Percentiles rank a stretch among this genome's conserved stretches.
phyloP scores from a whole-genome alignment of 2,888 invertebrate genomes.

The Barypeithes pellucidus region DNA sequence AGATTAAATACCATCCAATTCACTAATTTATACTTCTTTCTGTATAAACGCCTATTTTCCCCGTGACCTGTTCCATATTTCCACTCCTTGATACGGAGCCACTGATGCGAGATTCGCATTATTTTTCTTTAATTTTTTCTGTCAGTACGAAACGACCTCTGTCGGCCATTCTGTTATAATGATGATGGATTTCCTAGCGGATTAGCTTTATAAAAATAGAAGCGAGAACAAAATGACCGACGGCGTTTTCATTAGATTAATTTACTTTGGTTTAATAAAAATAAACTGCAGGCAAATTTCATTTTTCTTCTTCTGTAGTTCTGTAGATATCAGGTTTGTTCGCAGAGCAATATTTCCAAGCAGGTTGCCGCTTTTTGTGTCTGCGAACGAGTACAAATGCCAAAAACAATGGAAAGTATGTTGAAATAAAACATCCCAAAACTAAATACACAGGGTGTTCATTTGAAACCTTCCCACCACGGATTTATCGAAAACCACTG shows the following conservation, averaged over 20 bases:
- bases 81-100: conserved; percentile 7
- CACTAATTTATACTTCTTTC: background rate
- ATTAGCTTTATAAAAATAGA: conserved; percentile 37
- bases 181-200: conserved; percentile 44
- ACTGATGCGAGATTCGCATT: conserved; percentile 42
- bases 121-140: conserved; percentile 35
- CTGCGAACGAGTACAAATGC: no score
- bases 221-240: conserved; percentile 15
- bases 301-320: no score
- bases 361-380: no score
- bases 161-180: conserved; percentile 41
- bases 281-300: conserved; percentile 1
- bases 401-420: no score
- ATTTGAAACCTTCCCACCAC: no score
- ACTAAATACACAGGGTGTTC: no score
- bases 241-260: conserved; percentile 27
- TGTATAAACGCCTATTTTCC: background rate
- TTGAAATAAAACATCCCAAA: no score
- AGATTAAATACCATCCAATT: background rate
- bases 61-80: background rate
- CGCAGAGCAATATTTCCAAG: no score
- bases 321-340: no score
- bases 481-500: no score
- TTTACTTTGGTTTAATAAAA: conserved; percentile 21
- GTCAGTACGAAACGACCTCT: conserved; percentile 31